Evolutionary conservation across 2,797 vertebrate genomes (phyloP).

Genomic region (Aphelocoma californica): DNA sequence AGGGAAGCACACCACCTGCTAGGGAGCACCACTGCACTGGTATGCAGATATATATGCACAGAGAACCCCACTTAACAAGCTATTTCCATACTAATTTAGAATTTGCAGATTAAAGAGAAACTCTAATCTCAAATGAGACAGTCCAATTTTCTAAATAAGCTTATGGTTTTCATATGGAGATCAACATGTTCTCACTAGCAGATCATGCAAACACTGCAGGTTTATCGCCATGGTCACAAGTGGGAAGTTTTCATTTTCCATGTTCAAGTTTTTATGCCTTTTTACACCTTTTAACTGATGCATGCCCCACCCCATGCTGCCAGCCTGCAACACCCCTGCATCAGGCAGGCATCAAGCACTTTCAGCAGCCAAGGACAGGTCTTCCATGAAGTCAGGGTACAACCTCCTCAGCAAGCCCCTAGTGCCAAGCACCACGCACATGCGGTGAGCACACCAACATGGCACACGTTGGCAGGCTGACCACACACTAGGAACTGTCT

Average conservation of each 20-base stretch:
- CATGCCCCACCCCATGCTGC: not conserved
- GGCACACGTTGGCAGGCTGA: not conserved
- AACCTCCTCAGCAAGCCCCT: not conserved
- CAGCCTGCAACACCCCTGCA: not conserved
- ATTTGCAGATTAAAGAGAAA: constrained; percentile 30
- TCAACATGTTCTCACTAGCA: not conserved
- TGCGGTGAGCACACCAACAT: accelerated
- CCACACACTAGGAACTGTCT: not conserved
- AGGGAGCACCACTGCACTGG: not conserved
- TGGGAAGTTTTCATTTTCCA: not conserved
- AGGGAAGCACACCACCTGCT: not conserved
- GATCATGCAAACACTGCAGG: not conserved
- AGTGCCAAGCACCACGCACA: accelerated
- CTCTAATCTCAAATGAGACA: constrained; percentile 27
- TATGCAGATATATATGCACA: accelerated
- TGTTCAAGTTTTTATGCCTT: not conserved
- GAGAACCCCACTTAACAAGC: not conserved
- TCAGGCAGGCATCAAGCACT: not conserved
- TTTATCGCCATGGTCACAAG: not conserved
- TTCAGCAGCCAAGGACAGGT: not conserved
- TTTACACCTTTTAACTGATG: not conserved
- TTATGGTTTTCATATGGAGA: constrained; percentile 9
- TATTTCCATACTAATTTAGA: constrained; percentile 27
- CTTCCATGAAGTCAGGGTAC: not conserved
- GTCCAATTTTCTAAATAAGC: constrained; percentile 27